Base-by-base conservation (phyloP, 2,797 vertebrate species). In the Pseudochirops corinnae region DNA sequence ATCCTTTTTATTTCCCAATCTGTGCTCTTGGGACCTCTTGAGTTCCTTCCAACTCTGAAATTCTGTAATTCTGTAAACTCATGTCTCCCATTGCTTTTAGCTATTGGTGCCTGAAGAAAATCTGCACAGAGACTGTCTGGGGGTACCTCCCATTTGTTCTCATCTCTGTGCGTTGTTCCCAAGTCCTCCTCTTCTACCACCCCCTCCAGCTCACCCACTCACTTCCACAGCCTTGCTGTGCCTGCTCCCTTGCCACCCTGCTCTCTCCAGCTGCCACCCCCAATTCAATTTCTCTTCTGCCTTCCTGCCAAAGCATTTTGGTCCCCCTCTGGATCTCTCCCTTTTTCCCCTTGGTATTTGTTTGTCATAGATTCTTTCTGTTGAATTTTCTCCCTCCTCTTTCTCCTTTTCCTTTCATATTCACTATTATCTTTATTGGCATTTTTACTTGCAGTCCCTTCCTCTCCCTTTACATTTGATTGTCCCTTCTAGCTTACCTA, bases 311-410 rank as follows among this genome's bases (percentile, higher is more conserved):
- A 93, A 93, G 29, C 50, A 10, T 87, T 62, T 95, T 93, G 90
- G 92, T 93, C 57, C n/a, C 90, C 60, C 56, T 94, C 56, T 92
- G 92, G 16, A 55, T 91, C 93, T 90, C 87, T 56, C 91, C 26
- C 58, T 55, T 58, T 52, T 55, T 87, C 28, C 31, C 31, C 29
- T 91, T 55, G 11, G 56, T 62, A 46, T 90, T 50, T 82, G 58
- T 56, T 96, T 33, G 39, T 55, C 57, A 55, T 0, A 1, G 50
- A 11, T 46, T 46, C 39, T 26, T 50, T 87, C 74, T 46, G 6
- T 31, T 90, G n/a, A 46, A 24, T 33, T 94, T 57, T 92, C 58
- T 33, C 31, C 55, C 52, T 55, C 46, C 28, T 92, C 50, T 57
- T 56, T 92, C 95, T 56, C 52, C 56, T 18, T 87, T 57, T 82